Evolutionary conservation across 1,140 invertebrate genomes (phyloP).

Genomic region (Zeugodacus cucurbitae): DNA sequence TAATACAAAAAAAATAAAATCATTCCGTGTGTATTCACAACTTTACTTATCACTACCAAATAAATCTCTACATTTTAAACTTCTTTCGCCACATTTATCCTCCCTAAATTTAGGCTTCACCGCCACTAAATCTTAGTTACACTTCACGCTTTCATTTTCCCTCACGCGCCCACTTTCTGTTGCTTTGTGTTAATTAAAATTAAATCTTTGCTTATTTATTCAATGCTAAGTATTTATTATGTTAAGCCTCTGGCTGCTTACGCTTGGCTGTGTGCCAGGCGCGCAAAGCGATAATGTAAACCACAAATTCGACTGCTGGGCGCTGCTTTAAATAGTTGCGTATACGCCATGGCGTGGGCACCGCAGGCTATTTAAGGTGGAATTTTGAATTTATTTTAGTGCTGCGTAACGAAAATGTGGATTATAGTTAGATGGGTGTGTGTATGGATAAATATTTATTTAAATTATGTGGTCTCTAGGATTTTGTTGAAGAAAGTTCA

Average conservation of each 20-base stretch:
- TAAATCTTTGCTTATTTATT: background rate
- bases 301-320: background rate
- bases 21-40: background rate
- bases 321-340: background rate
- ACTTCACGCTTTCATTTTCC: background rate
- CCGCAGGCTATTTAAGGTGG: background rate
- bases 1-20: no score
- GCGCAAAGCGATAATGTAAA: background rate
- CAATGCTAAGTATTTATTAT: background rate
- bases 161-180: background rate
- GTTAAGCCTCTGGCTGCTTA: background rate
- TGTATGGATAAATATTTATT: no score
- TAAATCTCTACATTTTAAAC: background rate
- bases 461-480: no score
- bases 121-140: no score
- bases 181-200: conserved; percentile 17
- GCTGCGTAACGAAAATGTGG: background rate
- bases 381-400: background rate
- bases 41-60: background rate
- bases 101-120: background rate
- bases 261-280: background rate
- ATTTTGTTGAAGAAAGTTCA: no score
- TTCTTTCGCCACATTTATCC: background rate
- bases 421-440: no score
- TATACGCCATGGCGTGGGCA: background rate